A percentile compares a stretch with the other conserved stretches of the same genome.
phyloP scores from a whole-genome alignment of 2,888 invertebrate genomes.

The Patella depressa region DNA sequence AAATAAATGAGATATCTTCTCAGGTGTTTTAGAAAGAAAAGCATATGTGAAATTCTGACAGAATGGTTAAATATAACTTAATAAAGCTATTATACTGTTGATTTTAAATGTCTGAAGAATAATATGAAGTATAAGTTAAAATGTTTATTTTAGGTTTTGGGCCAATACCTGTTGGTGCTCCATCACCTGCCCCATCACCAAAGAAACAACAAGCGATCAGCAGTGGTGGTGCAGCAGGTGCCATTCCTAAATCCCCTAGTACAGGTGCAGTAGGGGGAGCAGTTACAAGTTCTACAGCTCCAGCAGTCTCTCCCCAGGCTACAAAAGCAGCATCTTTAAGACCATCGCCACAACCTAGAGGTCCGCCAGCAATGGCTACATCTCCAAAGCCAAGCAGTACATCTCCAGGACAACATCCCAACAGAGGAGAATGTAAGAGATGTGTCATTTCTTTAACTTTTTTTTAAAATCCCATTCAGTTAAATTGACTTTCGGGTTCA shows the following conservation, averaged over 20 bases:
- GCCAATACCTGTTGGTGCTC: slow-evolving; percentile 55
- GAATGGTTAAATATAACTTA: too few relatives aligned
- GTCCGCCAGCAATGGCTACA: slow-evolving; percentile 15
- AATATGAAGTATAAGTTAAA: neutral
- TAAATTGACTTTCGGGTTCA: too few relatives aligned
- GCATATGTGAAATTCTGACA: too few relatives aligned
- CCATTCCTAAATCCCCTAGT: slow-evolving; percentile 21
- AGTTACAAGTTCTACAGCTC: slow-evolving; percentile 33
- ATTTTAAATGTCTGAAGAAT: neutral
- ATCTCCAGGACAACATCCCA: slow-evolving; percentile 20
- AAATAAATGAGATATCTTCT: neutral
- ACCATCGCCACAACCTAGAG: slow-evolving; percentile 36
- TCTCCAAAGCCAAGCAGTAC: neutral
- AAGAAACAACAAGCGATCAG: slow-evolving; percentile 23
- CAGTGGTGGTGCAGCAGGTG: slow-evolving; percentile 27
- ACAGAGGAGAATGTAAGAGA: slow-evolving; percentile 24
- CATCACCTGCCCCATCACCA: slow-evolving; percentile 22
- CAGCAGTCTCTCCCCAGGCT: slow-evolving; percentile 33
- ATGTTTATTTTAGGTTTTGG: slow-evolving; percentile 57
- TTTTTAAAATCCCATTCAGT: too few relatives aligned
- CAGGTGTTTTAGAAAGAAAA: too few relatives aligned
- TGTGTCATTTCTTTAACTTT: too few relatives aligned
- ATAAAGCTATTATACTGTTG: too few relatives aligned
- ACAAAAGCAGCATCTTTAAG: slow-evolving; percentile 26
- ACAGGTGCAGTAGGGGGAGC: slow-evolving; percentile 29